Conservation (phyloP, 2,888 invertebrate species). For the Dasysyrphus tricinctus region DNA sequence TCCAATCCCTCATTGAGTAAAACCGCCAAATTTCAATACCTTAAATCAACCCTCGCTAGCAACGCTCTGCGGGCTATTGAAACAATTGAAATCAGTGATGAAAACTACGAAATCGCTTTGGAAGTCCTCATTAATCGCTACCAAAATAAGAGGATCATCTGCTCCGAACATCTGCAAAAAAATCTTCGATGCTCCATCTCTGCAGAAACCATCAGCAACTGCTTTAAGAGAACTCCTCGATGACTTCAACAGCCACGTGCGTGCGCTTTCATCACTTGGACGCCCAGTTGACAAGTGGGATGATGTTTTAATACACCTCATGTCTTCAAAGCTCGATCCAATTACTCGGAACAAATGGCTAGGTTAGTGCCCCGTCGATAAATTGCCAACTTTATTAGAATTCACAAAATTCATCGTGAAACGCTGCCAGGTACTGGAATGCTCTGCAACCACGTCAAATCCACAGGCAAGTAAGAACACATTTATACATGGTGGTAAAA, state of each 20-base stretch:
- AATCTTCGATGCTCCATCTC: not conserved
- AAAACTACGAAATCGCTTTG: constrained; percentile 14
- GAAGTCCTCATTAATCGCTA: constrained; percentile 17
- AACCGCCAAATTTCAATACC: constrained; percentile 13
- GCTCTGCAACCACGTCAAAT: not conserved
- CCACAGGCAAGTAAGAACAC: not conserved
- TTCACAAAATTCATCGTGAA: no score
- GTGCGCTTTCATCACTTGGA: no score
- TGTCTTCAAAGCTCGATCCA: constrained; percentile 1
- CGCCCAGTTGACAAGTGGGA: constrained; percentile 7
- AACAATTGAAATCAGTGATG: constrained; percentile 10
- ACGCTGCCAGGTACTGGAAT: not conserved
- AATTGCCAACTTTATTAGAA: not conserved
- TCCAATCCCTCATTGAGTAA: no score
- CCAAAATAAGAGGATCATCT: constrained; percentile 11
- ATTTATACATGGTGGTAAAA: no score
- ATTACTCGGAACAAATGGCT: constrained; percentile 23
- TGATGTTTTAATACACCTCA: constrained; percentile 14
- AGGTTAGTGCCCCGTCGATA: constrained; percentile 1
- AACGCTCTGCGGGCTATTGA: not conserved
- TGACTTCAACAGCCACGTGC: no score
- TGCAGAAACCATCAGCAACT: no score
- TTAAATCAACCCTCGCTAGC: not conserved
- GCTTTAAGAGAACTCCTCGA: no score
- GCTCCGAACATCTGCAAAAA: not conserved